phyloP scores from a whole-genome alignment of 64 coral and sea anemone genomes.

The Montipora sp. region DNA sequence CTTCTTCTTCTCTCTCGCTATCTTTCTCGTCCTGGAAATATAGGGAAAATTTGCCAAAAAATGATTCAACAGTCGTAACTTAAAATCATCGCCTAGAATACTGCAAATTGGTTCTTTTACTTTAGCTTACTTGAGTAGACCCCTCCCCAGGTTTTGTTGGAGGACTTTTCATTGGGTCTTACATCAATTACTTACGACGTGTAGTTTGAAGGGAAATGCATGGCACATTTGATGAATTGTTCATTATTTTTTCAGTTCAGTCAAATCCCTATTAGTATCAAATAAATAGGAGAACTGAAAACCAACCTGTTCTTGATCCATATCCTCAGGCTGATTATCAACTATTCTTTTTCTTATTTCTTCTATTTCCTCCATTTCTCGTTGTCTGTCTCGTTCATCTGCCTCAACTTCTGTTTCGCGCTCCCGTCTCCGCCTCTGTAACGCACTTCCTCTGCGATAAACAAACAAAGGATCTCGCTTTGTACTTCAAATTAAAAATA shows the following conservation, averaged over 20 bases:
- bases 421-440: slow-evolving; percentile 81
- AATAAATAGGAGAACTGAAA: neutral
- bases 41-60: neutral
- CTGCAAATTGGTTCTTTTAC: neutral
- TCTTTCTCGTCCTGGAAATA: slow-evolving; percentile 29
- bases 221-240: too few species aligned
- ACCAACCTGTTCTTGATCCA: slow-evolving; percentile 26
- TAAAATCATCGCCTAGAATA: neutral
- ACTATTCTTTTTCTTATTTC: slow-evolving; percentile 92
- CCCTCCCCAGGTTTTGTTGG: too few species aligned
- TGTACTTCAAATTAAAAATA: too few species aligned
- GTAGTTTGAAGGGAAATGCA: too few species aligned
- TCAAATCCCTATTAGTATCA: too few species aligned
- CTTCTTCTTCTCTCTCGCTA: slow-evolving; percentile 31
- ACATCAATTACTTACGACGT: too few species aligned
- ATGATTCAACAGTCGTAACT: neutral
- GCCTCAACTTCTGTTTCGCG: slow-evolving; percentile 80
- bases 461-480: neutral
- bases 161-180: too few species aligned
- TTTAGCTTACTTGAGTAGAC: neutral
- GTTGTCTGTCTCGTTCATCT: slow-evolving; percentile 94
- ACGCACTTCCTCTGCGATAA: slow-evolving; percentile 70
- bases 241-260: too few species aligned
- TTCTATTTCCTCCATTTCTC: slow-evolving; percentile 98
- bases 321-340: slow-evolving; percentile 78